These are phyloP conservation scores for Cheilosia grossa DNA, from an alignment of 2,888 invertebrate species.

Conservation along the genomic window DNA sequence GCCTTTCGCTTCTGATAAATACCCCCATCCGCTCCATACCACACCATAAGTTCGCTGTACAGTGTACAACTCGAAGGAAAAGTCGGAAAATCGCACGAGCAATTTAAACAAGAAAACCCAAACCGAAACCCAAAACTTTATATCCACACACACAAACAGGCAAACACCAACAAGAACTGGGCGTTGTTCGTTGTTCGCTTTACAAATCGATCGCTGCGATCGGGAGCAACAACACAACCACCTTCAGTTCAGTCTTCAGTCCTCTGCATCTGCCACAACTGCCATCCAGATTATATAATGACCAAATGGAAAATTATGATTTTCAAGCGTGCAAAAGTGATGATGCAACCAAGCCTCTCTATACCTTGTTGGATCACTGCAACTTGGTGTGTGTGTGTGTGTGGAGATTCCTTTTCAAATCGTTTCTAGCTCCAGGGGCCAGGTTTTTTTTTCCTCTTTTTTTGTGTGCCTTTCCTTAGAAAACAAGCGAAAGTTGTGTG, in stretches of 20 bases:
- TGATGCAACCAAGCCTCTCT: constrained; percentile 42
- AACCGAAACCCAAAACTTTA: neutral
- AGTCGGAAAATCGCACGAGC: constrained; percentile 16
- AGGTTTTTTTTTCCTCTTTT: constrained; percentile 15
- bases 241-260: constrained; percentile 6
- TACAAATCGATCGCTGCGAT: constrained; percentile 54
- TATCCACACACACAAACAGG: neutral
- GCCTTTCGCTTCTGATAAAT: constrained; percentile 42
- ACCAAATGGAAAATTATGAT: constrained; percentile 67
- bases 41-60: neutral
- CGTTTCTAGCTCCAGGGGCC: constrained; percentile 46
- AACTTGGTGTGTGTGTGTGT: constrained; percentile 9
- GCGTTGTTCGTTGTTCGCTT: constrained; percentile 39
- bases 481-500: constrained; percentile 63
- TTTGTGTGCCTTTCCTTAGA: neutral
- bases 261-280: constrained; percentile 9
- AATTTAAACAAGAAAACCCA: constrained; percentile 9
- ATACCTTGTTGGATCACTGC: constrained; percentile 9
- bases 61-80: constrained; percentile 1
- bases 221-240: constrained; percentile 67
- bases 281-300: constrained; percentile 46
- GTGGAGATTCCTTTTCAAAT: constrained; percentile 56
- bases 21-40: neutral
- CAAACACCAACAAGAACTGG: constrained; percentile 41
- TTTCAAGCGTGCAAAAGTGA: constrained; percentile 60